Conservation (phyloP, 2,113 vertebrate species). For the Sterrhoptilus dennistouni region DNA sequence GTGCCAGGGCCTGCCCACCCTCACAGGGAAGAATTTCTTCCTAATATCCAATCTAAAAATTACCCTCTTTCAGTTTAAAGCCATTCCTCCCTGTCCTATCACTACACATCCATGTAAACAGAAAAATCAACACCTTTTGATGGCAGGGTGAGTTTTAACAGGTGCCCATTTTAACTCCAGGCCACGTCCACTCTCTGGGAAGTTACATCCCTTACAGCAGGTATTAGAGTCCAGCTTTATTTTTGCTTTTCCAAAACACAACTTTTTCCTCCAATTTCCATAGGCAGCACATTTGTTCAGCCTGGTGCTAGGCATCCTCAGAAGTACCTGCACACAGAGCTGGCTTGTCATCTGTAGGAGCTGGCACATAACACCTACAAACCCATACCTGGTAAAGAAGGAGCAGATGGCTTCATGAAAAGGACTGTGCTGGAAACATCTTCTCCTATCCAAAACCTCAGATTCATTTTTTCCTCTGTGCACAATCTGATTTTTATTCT, state of each 20-base stretch:
- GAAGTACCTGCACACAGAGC: background rate
- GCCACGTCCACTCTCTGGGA: background rate
- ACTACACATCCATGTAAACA: background rate
- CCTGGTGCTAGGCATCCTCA: background rate
- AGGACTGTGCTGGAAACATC: background rate
- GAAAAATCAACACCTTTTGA: background rate
- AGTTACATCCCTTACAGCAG: background rate
- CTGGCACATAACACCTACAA: background rate
- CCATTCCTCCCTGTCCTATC: background rate
- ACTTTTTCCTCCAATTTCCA: background rate
- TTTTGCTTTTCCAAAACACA: background rate
- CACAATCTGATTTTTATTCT: background rate
- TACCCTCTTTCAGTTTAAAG: background rate
- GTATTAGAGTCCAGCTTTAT: background rate
- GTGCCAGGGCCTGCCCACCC: background rate
- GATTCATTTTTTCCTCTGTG: background rate
- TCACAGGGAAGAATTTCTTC: background rate
- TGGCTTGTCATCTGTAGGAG: background rate
- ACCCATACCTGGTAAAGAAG: background rate
- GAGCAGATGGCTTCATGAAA: constrained; percentile 32
- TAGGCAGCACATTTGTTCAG: background rate
- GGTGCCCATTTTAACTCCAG: background rate
- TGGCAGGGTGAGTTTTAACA: background rate
- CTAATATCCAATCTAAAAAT: background rate
- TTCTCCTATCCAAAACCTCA: background rate